These are phyloP conservation scores for Phalanger gymnotis DNA, from an alignment of 2,797 vertebrate genomes.

Conservation along the genomic window DNA sequence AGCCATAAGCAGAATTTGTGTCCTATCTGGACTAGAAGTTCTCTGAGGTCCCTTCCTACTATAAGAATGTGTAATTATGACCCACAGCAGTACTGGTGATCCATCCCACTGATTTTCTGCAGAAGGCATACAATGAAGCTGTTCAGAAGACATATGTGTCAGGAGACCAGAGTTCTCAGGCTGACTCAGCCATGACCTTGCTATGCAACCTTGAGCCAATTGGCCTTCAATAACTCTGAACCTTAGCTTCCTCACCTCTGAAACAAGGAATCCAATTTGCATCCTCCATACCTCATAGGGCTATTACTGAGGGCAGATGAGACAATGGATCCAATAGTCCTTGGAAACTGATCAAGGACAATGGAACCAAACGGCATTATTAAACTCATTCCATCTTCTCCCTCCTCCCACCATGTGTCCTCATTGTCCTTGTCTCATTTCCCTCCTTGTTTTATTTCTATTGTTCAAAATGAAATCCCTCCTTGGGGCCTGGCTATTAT, in stretches of 20 bases:
- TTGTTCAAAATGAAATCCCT: background rate
- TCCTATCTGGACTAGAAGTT: background rate
- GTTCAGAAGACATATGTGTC: background rate
- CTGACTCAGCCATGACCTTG: background rate
- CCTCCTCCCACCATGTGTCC: background rate
- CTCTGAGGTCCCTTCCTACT: background rate
- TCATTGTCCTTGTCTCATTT: background rate
- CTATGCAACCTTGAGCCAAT: background rate
- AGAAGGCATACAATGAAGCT: background rate
- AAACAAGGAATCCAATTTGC: background rate
- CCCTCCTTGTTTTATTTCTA: background rate
- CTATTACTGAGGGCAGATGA: background rate
- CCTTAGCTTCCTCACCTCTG: background rate
- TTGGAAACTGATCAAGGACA: background rate
- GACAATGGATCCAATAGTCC: background rate
- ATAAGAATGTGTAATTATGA: background rate
- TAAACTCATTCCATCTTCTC: background rate
- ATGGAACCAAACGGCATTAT: background rate
- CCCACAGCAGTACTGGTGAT: background rate
- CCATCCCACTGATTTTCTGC: background rate
- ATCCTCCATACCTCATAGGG: background rate
- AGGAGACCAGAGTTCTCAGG: background rate
- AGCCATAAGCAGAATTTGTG: background rate
- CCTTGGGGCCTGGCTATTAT: background rate
- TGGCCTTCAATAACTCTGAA: background rate